Evolutionary conservation across 2,888 invertebrate genomes (phyloP).

Genomic region (Pyralis farinalis): DNA sequence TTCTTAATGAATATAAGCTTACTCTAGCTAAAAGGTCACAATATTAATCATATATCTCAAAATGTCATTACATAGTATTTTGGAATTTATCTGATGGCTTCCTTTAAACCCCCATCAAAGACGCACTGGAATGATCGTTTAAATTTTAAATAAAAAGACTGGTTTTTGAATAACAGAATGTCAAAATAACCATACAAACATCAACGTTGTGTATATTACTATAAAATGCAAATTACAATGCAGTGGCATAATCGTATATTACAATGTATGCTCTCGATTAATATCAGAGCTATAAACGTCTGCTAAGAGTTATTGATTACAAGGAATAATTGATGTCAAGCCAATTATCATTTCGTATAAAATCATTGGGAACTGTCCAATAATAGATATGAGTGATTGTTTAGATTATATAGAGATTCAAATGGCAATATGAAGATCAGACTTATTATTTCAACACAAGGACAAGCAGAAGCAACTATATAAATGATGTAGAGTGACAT

Average conservation of each 20-base stretch:
- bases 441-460: too few species aligned
- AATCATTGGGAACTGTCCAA: not conserved
- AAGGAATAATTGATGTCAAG: slow-evolving; percentile 24
- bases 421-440: too few species aligned
- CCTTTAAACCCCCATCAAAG: too few species aligned
- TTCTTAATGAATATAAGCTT: too few species aligned
- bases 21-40: too few species aligned
- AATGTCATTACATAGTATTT: too few species aligned
- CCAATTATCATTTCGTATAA: not conserved
- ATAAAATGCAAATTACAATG: not conserved
- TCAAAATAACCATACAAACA: not conserved
- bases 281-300: slow-evolving; percentile 43
- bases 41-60: too few species aligned
- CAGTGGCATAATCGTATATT: slow-evolving; percentile 24
- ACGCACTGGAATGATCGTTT: too few species aligned
- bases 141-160: not conserved
- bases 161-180: not conserved
- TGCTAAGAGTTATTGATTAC: slow-evolving; percentile 47
- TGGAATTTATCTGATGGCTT: too few species aligned
- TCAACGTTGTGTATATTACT: not conserved
- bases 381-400: not conserved
- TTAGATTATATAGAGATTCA: too few species aligned
- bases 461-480: too few species aligned
- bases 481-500: too few species aligned
- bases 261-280: slow-evolving; percentile 54